A percentile compares a stretch with the other conserved stretches of the same genome.
Conservation (phyloP, 2,797 vertebrate species). For the Thaleichthys pacificus region DNA sequence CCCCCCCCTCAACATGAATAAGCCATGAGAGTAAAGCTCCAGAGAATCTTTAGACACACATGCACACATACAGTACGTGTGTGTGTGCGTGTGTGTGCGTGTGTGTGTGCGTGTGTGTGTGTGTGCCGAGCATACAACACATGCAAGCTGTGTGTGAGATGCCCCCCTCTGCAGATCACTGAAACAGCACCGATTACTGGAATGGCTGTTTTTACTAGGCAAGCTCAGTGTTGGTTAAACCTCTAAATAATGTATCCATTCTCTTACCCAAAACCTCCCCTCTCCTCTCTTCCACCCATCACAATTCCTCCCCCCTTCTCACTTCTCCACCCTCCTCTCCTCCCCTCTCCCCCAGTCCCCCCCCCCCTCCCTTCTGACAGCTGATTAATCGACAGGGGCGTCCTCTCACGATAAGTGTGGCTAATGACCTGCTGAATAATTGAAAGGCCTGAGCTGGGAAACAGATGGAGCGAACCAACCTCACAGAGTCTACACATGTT, state of each 20-base stretch:
- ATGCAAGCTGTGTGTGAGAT: background rate
- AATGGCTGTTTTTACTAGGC: conserved; percentile 11
- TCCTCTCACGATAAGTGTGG: conserved; percentile 17
- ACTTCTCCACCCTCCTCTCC: background rate
- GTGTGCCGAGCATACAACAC: background rate
- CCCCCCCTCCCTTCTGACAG: background rate
- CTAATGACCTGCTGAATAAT: conserved; percentile 21
- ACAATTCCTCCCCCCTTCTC: background rate
- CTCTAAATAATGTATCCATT: conserved; percentile 7
- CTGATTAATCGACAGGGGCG: conserved; percentile 9
- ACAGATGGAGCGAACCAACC: conserved; percentile 16
- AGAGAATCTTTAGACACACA: conserved; percentile 29
- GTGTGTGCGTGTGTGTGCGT: too few species aligned
- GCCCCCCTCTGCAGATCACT: background rate
- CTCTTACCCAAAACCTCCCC: too few species aligned
- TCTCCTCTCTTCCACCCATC: background rate
- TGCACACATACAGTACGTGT: conserved; percentile 1
- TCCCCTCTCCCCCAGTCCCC: background rate
- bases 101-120: too few species aligned
- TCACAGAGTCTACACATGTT: background rate
- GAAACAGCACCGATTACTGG: conserved; percentile 18
- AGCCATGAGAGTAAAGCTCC: conserved; percentile 39
- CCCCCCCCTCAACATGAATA: conserved; percentile 17
- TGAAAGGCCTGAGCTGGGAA: conserved; percentile 6
- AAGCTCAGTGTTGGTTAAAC: conserved; percentile 6